Evolutionary conservation across 2,888 invertebrate species (phyloP).

Genomic region (Himalopsyche kuldschensis): DNA sequence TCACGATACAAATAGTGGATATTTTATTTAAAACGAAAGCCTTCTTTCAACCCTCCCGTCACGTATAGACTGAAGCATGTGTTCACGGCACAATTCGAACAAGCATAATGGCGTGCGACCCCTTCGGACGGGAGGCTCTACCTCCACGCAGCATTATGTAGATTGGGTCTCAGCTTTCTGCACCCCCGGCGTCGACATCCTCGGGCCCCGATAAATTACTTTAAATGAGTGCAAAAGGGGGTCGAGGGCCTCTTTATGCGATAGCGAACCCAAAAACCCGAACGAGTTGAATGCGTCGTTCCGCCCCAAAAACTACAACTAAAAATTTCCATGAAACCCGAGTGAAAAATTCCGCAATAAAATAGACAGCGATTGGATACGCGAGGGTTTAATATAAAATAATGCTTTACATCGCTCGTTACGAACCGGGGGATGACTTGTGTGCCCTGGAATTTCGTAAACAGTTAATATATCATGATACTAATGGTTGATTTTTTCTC

Average conservation of each 20-base stretch:
- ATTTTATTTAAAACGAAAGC: too few relatives aligned
- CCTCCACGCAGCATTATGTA: constrained; percentile 30
- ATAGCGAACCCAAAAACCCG: neutral
- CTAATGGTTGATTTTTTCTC: too few relatives aligned
- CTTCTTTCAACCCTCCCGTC: neutral
- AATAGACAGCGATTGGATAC: constrained; percentile 22
- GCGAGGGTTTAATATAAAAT: constrained; percentile 7
- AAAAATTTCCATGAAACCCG: constrained; percentile 7
- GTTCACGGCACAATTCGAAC: neutral
- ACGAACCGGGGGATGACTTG: neutral
- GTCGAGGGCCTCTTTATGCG: neutral
- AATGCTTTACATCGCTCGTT: constrained; percentile 7
- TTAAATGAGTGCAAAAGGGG: constrained; percentile 36
- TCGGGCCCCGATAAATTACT: constrained; percentile 34
- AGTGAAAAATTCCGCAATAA: constrained; percentile 20
- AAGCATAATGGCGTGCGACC: constrained; percentile 4
- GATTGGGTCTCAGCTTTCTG: constrained; percentile 29
- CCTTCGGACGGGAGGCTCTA: constrained; percentile 1
- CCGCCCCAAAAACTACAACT: neutral
- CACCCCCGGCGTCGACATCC: constrained; percentile 1
- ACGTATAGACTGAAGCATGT: constrained; percentile 8
- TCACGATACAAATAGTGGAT: too few relatives aligned
- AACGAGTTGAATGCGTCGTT: neutral
- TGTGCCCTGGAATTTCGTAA: neutral
- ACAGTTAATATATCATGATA: neutral